Base-by-base conservation (phyloP, 2,888 invertebrate species). In the Eretmocerus hayati region DNA sequence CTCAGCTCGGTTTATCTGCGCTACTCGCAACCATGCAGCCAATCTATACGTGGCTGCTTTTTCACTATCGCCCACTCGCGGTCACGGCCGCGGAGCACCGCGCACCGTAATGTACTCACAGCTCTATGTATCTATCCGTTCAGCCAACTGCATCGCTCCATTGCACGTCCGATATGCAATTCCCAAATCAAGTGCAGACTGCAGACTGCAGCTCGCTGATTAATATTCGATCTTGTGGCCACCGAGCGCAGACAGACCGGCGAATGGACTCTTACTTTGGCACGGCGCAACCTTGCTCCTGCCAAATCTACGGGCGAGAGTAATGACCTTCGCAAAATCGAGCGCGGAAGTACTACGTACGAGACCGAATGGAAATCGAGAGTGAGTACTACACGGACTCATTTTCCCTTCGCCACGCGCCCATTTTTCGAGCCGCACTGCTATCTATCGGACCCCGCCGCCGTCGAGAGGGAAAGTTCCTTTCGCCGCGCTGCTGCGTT, bases 241-340 rank as follows among this genome's bases (percentile, higher is more conserved):
- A n/a, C n/a, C n/a, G n/a, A n/a, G n/a, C n/a, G n/a, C n/a, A n/a
- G n/a, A n/a, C n/a, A n/a, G n/a, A n/a, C n/a, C n/a, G n/a, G n/a
- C n/a, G n/a, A n/a, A n/a, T n/a, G n/a, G n/a, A n/a, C n/a, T n/a
- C n/a, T n/a, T n/a, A n/a, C n/a, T n/a, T n/a, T n/a, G n/a, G 26
- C 26, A 11, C 26, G 37, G 21, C 20, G 38, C 46, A 54, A 51
- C 54, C 54, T 54, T 54, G 54, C 46, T 46, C n/a, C n/a, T n/a
- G n/a, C n/a, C n/a, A n/a, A n/a, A n/a, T n/a, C n/a, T n/a, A n/a
- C n/a, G 46, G 42, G 46, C 36, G 47, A 54, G 54, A 54, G 54
- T 54, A 54, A 54, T 54, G 54, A 54, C 54, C 54, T 54, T 54
- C 51, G 49, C 31, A 45, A 52, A 54, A 49, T 54, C 52, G 52